phyloP scores from a whole-genome alignment of 2,797 vertebrate genomes.

The Lithobates pipiens region DNA sequence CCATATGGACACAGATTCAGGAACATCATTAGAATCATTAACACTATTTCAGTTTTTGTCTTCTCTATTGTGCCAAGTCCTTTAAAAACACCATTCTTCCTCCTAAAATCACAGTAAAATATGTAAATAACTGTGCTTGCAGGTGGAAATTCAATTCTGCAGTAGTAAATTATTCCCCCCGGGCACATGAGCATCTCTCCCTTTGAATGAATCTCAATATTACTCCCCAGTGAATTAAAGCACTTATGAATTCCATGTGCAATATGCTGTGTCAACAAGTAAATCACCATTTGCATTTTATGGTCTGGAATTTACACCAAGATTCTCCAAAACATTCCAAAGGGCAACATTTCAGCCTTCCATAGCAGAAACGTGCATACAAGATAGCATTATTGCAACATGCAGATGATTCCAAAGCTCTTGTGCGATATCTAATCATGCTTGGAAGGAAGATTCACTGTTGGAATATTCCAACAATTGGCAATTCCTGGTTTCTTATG shows the following conservation, averaged over 20 bases:
- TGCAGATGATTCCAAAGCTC: no score
- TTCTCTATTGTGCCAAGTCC: neutral
- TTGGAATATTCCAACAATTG: no score
- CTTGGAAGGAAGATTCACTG: no score
- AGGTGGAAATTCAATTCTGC: conserved; percentile 67
- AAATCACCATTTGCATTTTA: conserved; percentile 79
- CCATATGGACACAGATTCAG: no score
- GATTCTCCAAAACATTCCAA: conserved; percentile 67
- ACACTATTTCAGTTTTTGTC: neutral
- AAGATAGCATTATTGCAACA: no score
- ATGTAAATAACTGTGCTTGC: conserved; percentile 60
- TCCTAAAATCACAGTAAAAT: conserved; percentile 58
- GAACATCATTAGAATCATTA: neutral
- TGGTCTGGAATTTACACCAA: conserved; percentile 77
- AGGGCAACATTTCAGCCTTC: neutral
- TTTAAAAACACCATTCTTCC: conserved; percentile 10
- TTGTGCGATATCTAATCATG: no score
- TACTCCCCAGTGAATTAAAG: conserved; percentile 72
- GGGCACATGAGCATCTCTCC: conserved; percentile 36
- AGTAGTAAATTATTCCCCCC: conserved; percentile 65
- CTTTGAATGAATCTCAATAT: conserved; percentile 63
- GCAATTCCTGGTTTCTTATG: no score
- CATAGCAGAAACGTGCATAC: no score
- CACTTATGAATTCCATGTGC: conserved; percentile 80
- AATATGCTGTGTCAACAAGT: conserved; percentile 76